Evolutionary conservation across 2,888 invertebrate species (phyloP).

Genomic region (Heterodera filipjevi): DNA sequence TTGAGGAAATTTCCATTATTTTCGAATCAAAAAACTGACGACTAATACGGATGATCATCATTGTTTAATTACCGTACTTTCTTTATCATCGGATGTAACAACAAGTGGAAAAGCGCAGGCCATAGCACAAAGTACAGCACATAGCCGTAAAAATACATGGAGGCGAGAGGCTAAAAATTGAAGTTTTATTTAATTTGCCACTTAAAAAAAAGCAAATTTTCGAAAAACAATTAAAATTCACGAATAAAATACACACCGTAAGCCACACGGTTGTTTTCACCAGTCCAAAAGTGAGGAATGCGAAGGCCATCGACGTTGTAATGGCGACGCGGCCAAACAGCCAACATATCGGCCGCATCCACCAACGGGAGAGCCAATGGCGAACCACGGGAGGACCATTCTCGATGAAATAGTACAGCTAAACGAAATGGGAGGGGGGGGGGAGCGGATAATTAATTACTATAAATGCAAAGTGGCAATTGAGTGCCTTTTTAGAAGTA

Average conservation of each 20-base stretch:
- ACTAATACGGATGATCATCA: too few relatives aligned
- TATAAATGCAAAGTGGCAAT: too few relatives aligned
- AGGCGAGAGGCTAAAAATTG: slow-evolving; percentile 57
- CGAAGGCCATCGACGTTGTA: slow-evolving; percentile 61
- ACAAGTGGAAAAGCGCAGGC: slow-evolving; percentile 40
- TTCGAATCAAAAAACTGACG: background rate
- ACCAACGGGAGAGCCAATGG: slow-evolving; percentile 37
- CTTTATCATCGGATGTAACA: slow-evolving; percentile 6
- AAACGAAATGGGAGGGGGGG: slow-evolving; percentile 24
- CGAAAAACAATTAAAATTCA: background rate
- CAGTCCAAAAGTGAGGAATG: slow-evolving; percentile 64
- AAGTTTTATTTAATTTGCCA: background rate
- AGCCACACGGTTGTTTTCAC: slow-evolving; percentile 64
- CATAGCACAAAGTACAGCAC: slow-evolving; percentile 57
- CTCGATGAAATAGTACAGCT: slow-evolving; percentile 58
- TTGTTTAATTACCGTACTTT: background rate
- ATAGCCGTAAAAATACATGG: slow-evolving; percentile 60
- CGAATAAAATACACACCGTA: slow-evolving; percentile 43
- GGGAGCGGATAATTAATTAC: background rate
- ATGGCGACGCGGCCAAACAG: slow-evolving; percentile 58
- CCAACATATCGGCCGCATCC: slow-evolving; percentile 52
- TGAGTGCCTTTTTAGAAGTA: too few relatives aligned
- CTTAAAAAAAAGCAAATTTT: background rate
- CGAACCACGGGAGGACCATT: slow-evolving; percentile 42
- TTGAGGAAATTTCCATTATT: too few relatives aligned